Evolutionary conservation across 92 coral and sea anemone genomes (phyloP), one percentile per base, ranked within the genome.

Genomic region (Zoanthus sociatus): DNA sequence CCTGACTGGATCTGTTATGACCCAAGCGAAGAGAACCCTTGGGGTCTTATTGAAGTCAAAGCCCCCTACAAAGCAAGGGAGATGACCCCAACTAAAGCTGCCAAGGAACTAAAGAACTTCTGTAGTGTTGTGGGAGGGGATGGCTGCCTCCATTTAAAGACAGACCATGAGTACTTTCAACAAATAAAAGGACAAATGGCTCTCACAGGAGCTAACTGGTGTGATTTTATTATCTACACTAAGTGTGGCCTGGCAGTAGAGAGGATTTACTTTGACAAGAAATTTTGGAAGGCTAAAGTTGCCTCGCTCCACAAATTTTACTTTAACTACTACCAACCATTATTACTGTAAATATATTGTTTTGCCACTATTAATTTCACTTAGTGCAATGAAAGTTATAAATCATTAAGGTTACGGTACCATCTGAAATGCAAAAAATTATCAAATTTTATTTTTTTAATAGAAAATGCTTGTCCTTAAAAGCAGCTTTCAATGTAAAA

Each of bases 1-100:
- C 82, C 86, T 54, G 87, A 87, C 70, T 72, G 91, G 60, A 50
- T 88, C 18, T 81, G 87, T 37, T 88, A 88, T 82, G 87, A 90
- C 75, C 53, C 58, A 56, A 90, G 46, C 17, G 92, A 84, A 45
- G 74, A 71, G 63, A 56, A 77, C 61, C 86, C 89, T 63, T 89
- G 92, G 89, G 89, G 88, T 26, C 79, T 89, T 88, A 88, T 86
- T 55, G 92, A 85, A 86, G 86, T 56, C 47, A 90, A 90, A 70
- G 87, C 89, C 68, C 89, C 87, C 11, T 84, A 84, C 69, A 63
- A 60, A 73, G 78, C 86, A 76, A 20, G 92, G 74, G 88, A 77
- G 72, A 63, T 83, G 47, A 83, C 77, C 78, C 89, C 85, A 75
- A 46, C 73, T 30, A 83, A 78, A 15, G 87, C 87, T 76, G 87